Percentiles rank a stretch among this genome's conserved stretches.
These are phyloP conservation scores for Nycticryphes semicollaris DNA, from an alignment of 2,113 vertebrate genomes.

Conservation along the genomic window DNA sequence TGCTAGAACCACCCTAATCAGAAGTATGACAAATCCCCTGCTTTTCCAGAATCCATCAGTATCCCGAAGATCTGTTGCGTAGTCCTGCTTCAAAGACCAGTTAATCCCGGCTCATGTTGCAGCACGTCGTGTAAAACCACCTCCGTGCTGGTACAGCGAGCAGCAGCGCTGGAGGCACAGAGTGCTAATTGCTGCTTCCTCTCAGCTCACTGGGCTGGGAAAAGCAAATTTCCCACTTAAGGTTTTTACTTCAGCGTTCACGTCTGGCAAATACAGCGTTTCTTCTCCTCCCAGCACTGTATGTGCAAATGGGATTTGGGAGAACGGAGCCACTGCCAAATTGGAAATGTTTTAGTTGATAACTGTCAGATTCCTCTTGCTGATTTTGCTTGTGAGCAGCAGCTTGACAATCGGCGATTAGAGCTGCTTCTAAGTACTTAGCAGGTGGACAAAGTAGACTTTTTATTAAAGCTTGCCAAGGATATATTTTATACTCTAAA, in stretches of 20 bases:
- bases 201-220: background rate
- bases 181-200: background rate
- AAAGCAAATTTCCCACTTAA: background rate
- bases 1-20: background rate
- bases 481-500: background rate
- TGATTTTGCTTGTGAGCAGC: background rate
- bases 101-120: background rate
- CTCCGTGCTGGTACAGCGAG: background rate
- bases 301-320: background rate
- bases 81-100: slow-evolving; percentile 13
- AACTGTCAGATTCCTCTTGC: background rate
- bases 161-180: background rate
- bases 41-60: background rate
- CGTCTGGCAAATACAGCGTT: background rate
- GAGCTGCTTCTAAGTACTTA: background rate
- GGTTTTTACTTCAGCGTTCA: background rate
- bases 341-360: background rate
- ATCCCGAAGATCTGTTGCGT: background rate
- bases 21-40: background rate
- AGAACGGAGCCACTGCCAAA: background rate
- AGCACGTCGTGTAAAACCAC: background rate
- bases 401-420: accelerated
- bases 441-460: background rate
- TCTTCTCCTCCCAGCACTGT: background rate
- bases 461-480: background rate